These are phyloP conservation scores for Origma solitaria DNA, from an alignment of 2,113 vertebrate genomes.

Conservation along the genomic window DNA sequence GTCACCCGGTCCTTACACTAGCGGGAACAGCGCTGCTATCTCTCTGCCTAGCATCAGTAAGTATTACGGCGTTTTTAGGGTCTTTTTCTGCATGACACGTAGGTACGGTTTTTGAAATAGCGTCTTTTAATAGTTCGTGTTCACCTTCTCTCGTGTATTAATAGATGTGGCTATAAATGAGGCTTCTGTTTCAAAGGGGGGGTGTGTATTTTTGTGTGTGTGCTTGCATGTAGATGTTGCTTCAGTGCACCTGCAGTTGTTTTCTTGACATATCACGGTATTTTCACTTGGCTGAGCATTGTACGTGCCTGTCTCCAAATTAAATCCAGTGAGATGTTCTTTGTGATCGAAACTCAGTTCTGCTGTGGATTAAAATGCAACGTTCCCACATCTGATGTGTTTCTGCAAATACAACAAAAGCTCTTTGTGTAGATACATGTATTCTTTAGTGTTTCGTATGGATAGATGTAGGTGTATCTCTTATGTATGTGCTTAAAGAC, in stretches of 20 bases:
- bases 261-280: background rate
- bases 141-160: background rate
- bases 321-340: background rate
- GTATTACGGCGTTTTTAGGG: conserved; percentile 17
- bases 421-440: background rate
- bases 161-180: background rate
- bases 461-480: background rate
- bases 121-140: background rate
- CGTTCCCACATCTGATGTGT: background rate
- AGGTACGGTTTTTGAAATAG: background rate
- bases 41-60: conserved; percentile 62
- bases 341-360: background rate
- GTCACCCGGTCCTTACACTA: conserved; percentile 24
- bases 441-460: background rate
- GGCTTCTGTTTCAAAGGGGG: background rate
- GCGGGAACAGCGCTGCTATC: conserved; percentile 8
- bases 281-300: background rate
- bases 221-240: conserved; percentile 38
- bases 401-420: background rate
- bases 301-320: background rate
- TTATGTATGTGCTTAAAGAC: background rate
- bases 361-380: background rate
- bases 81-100: background rate
- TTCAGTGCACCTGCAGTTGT: conserved; percentile 33
- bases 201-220: background rate